Evolutionary conservation across 2,888 invertebrate species (phyloP), one percentile per base, ranked within the genome.

Genomic region (Liodrosophila aerea): DNA sequence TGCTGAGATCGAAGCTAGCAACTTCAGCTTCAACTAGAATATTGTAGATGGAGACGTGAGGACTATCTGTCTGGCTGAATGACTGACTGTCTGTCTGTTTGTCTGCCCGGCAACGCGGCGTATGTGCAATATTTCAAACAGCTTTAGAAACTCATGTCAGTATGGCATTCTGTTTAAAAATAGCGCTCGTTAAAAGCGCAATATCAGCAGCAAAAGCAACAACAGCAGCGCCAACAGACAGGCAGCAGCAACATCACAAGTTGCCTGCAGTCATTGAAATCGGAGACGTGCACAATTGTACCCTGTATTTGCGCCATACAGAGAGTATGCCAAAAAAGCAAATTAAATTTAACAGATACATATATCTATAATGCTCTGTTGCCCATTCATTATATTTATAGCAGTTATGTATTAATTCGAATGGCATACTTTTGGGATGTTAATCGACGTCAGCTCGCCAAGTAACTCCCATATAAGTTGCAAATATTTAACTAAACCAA

Each of bases 41-140:
- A n/a, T n/a, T 30, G 18, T 8, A 3, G 37, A 12, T 16, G 54
- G 4, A 18, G 27, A 29, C 29, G 13, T 40, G 45, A 29, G 27
- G 12, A n/a, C 15, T n/a, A 5, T 4, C 31, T 0, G 47, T 7
- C 33, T 50, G 49, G 31, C 22, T 29, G 29, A 18, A 31, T 13
- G 7, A 3, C 18, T 12, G 18, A 2, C 8, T 11, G 11, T 5
- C 0, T 4, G 8, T 15, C 13, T 1, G 8, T 13, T 11, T 40
- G 46, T 8, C 33, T 56, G 54, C 15, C 27, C 31, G 41, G 29
- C 59, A 46, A 56, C 64, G 47, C 33, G 50, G 59, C 67, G 68
- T 82, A 77, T 82, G 78, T 60, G 82, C 52, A 60, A 82, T 77
- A 75, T 76, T 63, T 74, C 56, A 62, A 60, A 22, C 30, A 44